phyloP scores from a whole-genome alignment of 1,140 invertebrate species.

The Eufriesea mexicana region DNA sequence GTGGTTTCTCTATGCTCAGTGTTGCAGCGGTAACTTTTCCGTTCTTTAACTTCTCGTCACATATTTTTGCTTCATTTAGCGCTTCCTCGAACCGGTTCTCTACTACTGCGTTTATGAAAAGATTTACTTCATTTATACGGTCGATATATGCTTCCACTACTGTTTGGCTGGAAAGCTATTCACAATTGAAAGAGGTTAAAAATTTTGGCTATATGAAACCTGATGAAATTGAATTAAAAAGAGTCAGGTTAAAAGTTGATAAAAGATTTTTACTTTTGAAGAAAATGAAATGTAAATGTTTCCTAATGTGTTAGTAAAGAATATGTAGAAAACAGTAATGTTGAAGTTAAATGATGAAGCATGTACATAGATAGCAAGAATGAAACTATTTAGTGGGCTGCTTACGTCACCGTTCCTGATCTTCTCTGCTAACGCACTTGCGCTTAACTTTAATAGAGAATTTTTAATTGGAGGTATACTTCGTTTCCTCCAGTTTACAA shows the following conservation, averaged over 20 bases:
- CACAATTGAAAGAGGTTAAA: neutral
- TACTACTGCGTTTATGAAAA: conserved; percentile 88
- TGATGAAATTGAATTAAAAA: neutral
- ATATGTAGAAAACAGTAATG: too few relatives aligned
- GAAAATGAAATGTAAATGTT: too few relatives aligned
- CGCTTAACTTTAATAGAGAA: conserved; percentile 72
- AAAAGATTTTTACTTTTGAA: too few relatives aligned
- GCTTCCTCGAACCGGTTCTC: conserved; percentile 88
- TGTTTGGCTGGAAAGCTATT: conserved; percentile 80
- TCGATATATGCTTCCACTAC: conserved; percentile 86
- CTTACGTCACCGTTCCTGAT: conserved; percentile 80
- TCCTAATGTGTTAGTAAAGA: too few relatives aligned
- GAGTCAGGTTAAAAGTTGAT: too few relatives aligned
- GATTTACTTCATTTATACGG: conserved; percentile 88
- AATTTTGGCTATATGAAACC: neutral
- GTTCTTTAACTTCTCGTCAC: conserved; percentile 83
- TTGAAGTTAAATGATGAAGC: neutral
- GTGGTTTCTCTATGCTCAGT: conserved; percentile 83
- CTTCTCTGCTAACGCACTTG: conserved; percentile 74
- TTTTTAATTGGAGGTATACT: conserved; percentile 71
- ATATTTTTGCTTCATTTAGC: conserved; percentile 85
- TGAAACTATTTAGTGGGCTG: neutral
- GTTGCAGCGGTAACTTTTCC: conserved; percentile 73
- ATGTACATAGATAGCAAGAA: too few relatives aligned
- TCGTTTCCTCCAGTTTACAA: conserved; percentile 18